phyloP scores from a whole-genome alignment of 2,888 invertebrate species.

The Pollenia labialis region DNA sequence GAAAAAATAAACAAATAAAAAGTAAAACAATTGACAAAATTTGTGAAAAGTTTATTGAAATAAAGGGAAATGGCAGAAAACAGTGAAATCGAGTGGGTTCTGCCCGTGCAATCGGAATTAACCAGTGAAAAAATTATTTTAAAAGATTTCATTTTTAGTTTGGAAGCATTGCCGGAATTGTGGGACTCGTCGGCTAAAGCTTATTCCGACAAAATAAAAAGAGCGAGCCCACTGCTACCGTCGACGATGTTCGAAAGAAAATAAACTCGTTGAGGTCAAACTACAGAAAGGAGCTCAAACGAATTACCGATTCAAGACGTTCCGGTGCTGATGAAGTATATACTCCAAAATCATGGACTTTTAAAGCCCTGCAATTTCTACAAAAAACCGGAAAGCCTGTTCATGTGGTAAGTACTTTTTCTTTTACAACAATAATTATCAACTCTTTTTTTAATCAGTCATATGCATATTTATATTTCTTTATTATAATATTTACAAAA shows the following conservation, averaged over 20 bases:
- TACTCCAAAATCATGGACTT: conserved; percentile 39
- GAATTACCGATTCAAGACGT: conserved; percentile 43
- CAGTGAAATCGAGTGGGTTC: no score
- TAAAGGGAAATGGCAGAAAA: no score
- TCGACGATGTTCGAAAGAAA: conserved; percentile 55
- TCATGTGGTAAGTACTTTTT: conserved; percentile 53
- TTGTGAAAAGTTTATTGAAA: no score
- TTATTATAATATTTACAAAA: conserved; percentile 56
- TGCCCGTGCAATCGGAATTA: no score
- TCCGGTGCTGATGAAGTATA: conserved; percentile 47
- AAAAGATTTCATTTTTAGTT: no score
- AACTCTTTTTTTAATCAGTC: conserved; percentile 40
- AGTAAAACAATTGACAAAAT: no score
- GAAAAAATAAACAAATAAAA: no score
- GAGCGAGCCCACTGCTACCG: conserved; percentile 50
- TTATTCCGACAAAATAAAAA: conserved; percentile 31
- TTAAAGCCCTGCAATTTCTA: conserved; percentile 45
- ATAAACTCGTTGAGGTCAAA: conserved; percentile 52
- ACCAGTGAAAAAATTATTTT: no score
- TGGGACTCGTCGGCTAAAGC: not conserved
- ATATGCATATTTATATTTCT: conserved; percentile 44
- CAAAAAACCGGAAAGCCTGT: conserved; percentile 45
- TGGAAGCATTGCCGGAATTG: no score
- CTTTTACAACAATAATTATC: conserved; percentile 33
- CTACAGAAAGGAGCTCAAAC: conserved; percentile 57